Percentiles rank a stretch among this genome's conserved stretches.
phyloP scores from a whole-genome alignment of 1,140 invertebrate species.

The Meloidogyne exigua region DNA sequence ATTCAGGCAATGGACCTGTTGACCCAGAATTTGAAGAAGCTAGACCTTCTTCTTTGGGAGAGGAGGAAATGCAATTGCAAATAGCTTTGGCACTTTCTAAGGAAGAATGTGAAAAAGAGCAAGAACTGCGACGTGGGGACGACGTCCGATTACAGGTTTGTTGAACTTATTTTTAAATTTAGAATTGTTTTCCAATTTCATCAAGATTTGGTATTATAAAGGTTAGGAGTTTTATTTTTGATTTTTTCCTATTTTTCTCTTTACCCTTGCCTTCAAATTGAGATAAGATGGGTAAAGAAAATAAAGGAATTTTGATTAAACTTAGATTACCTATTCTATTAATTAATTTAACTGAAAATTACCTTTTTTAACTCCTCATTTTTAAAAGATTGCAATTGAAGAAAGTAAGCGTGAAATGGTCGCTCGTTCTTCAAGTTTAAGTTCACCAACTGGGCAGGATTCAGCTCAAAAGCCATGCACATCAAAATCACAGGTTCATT shows the following conservation, averaged over 20 bases:
- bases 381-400: slow-evolving; percentile 51
- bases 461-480: slow-evolving; percentile 30
- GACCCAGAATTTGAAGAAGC: slow-evolving; percentile 82
- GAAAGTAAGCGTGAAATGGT: slow-evolving; percentile 48
- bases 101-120: slow-evolving; percentile 95
- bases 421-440: slow-evolving; percentile 19
- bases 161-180: neutral
- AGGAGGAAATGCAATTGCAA: slow-evolving; percentile 89
- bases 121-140: slow-evolving; percentile 84
- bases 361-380: neutral
- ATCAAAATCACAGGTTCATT: slow-evolving; percentile 33
- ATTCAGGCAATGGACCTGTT: slow-evolving; percentile 5
- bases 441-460: slow-evolving; percentile 10
- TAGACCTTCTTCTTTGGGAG: slow-evolving; percentile 87
- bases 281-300: too few relatives aligned
- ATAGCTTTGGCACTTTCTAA: slow-evolving; percentile 95
- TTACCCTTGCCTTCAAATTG: too few relatives aligned
- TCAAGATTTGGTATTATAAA: too few relatives aligned
- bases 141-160: slow-evolving; percentile 73
- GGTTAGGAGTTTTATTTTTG: too few relatives aligned
- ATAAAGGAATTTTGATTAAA: too few relatives aligned
- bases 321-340: too few relatives aligned
- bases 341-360: neutral
- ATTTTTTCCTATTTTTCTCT: too few relatives aligned
- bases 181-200: slow-evolving; percentile 9